phyloP scores from a whole-genome alignment of 1,140 invertebrate species.

The Ptiloglossa arizonensis region DNA sequence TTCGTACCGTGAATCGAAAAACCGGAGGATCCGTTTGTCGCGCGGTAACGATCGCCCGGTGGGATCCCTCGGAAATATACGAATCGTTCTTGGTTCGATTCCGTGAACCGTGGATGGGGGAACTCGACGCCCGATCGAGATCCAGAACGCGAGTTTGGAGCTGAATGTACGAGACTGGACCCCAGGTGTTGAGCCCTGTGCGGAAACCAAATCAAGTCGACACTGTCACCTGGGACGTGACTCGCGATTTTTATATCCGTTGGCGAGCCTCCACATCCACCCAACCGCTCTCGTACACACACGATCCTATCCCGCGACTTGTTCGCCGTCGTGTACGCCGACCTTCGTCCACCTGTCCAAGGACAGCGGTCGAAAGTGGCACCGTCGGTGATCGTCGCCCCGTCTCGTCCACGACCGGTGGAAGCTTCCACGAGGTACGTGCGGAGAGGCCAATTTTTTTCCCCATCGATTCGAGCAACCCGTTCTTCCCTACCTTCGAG shows the following conservation, averaged over 20 bases:
- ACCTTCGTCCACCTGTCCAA: no score
- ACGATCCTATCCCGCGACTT: no score
- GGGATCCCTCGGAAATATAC: no score
- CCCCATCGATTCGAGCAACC: conserved; percentile 44
- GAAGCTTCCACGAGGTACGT: background rate
- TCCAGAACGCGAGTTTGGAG: conserved; percentile 70
- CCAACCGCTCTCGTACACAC: background rate
- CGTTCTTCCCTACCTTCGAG: conserved; percentile 22
- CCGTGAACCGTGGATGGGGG: background rate
- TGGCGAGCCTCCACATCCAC: conserved; percentile 50
- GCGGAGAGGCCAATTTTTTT: conserved; percentile 48
- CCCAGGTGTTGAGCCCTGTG: conserved; percentile 83
- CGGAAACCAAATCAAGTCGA: conserved; percentile 83
- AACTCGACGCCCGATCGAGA: conserved; percentile 11
- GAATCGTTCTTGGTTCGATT: background rate
- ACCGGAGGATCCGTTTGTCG: no score
- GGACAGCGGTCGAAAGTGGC: background rate
- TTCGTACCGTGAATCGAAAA: no score
- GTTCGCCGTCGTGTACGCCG: no score
- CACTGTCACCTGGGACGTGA: conserved; percentile 83
- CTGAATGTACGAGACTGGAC: conserved; percentile 81
- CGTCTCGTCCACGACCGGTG: background rate
- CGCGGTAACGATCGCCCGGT: no score
- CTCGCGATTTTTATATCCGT: conserved; percentile 73
- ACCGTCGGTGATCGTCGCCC: conserved; percentile 12